Base-by-base conservation (phyloP, 30 jellyfish, hydroid and myxozoan genomes). In the Cassiopea andromeda region DNA sequence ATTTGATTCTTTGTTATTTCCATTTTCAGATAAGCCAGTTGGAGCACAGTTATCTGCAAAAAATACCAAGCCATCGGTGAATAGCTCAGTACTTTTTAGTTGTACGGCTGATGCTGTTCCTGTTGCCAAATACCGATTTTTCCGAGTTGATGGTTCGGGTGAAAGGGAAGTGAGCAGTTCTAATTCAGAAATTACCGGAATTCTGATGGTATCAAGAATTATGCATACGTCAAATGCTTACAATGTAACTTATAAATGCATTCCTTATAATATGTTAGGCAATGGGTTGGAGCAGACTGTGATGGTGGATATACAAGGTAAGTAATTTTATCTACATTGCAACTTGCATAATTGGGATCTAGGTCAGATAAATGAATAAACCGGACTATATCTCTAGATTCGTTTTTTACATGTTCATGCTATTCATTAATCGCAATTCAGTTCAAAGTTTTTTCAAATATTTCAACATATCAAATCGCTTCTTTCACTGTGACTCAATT, bases 191-290 rank as follows among this genome's bases (percentile, higher is more conserved):
- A 87, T 54, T 48, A 70, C 73, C 50, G 88, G 93, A 1, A 58
- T 49, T 15, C 77, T 48, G 78, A 58, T 75, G 1, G 71, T 81
- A 14, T 47, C 90, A 67, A 87, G 73, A 10, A 80, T 87, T 75
- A 77, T 44, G 61, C 47, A 61, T 54, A 16, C 61, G 3, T 14
- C 79, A 61, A 73, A 27, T 19, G 69, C 45, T 18, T 82, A 73
- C 82, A 76, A 81, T n/a, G 87, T 77, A 14, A 82, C 92, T 6
- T 82, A 80, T 75, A 90, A 82, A 75, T 90, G 97, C 67, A 78
- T 75, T 44, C 97, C 97, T 1, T 57, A 13, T 76, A 90, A 90
- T 58, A 27, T 73, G 60, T 82, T 90, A 6, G 97, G 93, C 1
- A 17, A 82, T 49, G 97, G 92, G 1, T 74, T 77, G 1, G 73